A percentile compares a stretch with the other conserved stretches of the same genome.
phyloP scores from a whole-genome alignment of 2,888 invertebrate genomes.

The Dysmachus trigonus region DNA sequence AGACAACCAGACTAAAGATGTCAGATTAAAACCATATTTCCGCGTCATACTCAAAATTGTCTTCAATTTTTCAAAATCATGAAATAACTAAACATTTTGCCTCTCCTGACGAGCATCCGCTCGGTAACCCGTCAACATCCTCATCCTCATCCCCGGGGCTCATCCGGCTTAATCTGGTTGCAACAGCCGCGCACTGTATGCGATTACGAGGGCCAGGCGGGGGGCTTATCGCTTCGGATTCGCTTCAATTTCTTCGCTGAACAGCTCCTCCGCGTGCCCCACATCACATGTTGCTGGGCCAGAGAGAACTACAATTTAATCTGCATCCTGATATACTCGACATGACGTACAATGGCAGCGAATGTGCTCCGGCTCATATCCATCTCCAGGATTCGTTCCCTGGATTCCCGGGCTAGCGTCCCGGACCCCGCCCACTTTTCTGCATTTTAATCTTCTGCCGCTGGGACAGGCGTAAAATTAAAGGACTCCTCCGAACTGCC shows the following conservation, averaged over 20 bases:
- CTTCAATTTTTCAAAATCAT: neutral
- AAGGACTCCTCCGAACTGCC: neutral
- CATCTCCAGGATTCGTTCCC: neutral
- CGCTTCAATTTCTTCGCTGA: neutral
- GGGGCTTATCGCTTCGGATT: neutral
- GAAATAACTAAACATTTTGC: neutral
- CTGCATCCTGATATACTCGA: neutral
- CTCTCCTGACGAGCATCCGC: neutral
- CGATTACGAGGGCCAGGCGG: neutral
- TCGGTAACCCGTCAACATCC: neutral
- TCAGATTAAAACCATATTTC: neutral
- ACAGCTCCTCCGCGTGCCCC: neutral
- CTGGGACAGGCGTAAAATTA: neutral
- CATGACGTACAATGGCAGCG: neutral
- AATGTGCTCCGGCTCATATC: neutral
- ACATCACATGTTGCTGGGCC: neutral
- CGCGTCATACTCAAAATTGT: neutral
- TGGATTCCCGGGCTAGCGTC: neutral
- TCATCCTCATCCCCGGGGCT: neutral
- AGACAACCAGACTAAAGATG: neutral
- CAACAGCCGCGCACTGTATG: neutral
- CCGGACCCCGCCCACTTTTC: neutral
- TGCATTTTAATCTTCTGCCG: conserved; percentile 7
- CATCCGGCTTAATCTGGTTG: neutral
- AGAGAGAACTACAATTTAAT: neutral